These are phyloP conservation scores for Liolophura sinensis DNA, from an alignment of 1,140 invertebrate genomes.

Conservation along the genomic window DNA sequence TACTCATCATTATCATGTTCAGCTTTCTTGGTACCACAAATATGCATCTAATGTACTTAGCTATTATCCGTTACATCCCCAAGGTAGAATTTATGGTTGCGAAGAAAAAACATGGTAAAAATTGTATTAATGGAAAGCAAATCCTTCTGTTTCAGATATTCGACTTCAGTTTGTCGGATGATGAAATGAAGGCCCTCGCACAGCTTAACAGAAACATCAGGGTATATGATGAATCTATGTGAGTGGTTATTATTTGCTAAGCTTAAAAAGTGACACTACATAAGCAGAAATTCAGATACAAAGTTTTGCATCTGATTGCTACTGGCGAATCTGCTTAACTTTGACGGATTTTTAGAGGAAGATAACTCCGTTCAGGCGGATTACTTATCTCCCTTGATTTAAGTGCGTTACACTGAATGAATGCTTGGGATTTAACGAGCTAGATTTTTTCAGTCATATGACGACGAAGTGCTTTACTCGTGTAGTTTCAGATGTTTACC, in stretches of 20 bases:
- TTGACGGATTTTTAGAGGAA: neutral
- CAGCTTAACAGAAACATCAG: slow-evolving; percentile 22
- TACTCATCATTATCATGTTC: neutral
- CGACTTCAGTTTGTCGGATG: slow-evolving; percentile 38
- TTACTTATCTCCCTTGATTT: neutral
- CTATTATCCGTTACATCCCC: neutral
- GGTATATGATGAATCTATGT: slow-evolving; percentile 28
- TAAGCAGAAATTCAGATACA: neutral
- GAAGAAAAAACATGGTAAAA: neutral
- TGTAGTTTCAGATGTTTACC: neutral
- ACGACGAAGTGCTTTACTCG: neutral
- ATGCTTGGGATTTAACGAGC: neutral
- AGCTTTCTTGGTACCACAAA: slow-evolving; percentile 1
- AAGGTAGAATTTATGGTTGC: neutral
- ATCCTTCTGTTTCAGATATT: slow-evolving; percentile 32
- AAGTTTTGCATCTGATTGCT: neutral
- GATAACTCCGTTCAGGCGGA: neutral
- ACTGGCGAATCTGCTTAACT: neutral
- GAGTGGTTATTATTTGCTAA: slow-evolving; percentile 12
- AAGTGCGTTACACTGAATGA: neutral
- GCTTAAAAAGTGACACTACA: neutral
- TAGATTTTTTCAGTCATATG: no score
- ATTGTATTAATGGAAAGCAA: neutral
- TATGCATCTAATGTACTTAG: neutral
- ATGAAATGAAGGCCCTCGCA: slow-evolving; percentile 25